Evolutionary conservation across 2,888 invertebrate genomes (phyloP).

Genomic region (Rotaria macrura): DNA sequence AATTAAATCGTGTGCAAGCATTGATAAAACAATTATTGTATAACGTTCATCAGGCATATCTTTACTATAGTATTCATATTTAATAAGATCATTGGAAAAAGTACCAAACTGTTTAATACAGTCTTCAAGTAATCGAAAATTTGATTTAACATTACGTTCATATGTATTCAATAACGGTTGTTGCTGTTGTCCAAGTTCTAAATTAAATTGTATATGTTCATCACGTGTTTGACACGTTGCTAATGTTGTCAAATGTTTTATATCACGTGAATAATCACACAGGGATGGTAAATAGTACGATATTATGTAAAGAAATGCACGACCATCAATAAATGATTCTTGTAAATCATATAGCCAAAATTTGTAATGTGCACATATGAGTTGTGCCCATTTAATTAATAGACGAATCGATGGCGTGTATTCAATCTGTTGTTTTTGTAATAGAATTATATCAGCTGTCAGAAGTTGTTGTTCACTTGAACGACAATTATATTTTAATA

Average conservation of each 20-base stretch:
- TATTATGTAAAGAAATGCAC: not conserved
- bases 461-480: not conserved
- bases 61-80: slow-evolving; percentile 1
- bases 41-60: not conserved
- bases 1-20: not conserved
- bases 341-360: slow-evolving; percentile 16
- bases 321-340: slow-evolving; percentile 19
- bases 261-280: slow-evolving; percentile 1
- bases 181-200: not conserved
- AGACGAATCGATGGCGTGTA: not conserved
- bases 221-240: not conserved
- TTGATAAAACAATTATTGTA: not conserved
- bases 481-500: not conserved
- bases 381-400: slow-evolving; percentile 8
- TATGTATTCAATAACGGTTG: not conserved
- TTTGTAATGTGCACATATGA: slow-evolving; percentile 5
- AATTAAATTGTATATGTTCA: slow-evolving; percentile 19
- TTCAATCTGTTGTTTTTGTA: not conserved
- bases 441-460: not conserved
- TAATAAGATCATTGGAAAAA: not conserved
- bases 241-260: slow-evolving; percentile 19
- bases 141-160: not conserved
- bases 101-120: slow-evolving; percentile 5
- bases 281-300: not conserved
- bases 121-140: slow-evolving; percentile 7